These are phyloP conservation scores for Sceloporus undulatus DNA, from an alignment of 2,113 vertebrate species.

Conservation along the genomic window DNA sequence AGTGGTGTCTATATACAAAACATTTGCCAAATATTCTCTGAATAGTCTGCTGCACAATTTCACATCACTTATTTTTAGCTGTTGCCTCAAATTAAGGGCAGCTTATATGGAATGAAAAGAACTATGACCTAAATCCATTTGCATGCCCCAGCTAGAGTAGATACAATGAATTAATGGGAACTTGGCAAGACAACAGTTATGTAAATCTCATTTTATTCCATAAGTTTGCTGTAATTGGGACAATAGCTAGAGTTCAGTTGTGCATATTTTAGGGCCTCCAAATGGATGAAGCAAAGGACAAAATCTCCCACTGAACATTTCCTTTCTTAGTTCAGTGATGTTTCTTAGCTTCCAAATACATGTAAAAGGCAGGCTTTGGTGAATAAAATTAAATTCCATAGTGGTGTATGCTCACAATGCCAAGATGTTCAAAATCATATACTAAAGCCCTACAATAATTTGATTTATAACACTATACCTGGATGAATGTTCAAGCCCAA, in stretches of 20 bases:
- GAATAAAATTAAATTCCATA: neutral
- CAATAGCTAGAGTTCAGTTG: too few relatives aligned
- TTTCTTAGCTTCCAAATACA: neutral
- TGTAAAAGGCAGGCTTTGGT: neutral
- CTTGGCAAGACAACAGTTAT: too few relatives aligned
- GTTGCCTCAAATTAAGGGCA: neutral
- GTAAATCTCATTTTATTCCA: too few relatives aligned
- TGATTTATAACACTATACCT: neutral
- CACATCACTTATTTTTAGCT: neutral
- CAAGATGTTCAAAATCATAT: neutral
- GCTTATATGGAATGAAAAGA: neutral
- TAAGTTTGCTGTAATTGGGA: too few relatives aligned
- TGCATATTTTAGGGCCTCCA: neutral
- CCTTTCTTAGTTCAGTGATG: neutral
- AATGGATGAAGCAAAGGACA: neutral
- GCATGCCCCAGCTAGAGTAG: too few relatives aligned
- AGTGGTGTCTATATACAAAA: too few relatives aligned
- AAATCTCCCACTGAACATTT: neutral
- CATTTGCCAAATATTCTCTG: neutral
- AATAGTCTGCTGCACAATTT: neutral
- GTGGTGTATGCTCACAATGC: neutral
- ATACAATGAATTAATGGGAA: too few relatives aligned
- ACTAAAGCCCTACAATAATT: neutral
- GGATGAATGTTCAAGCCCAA: neutral
- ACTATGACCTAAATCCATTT: too few relatives aligned